A percentile compares a stretch with the other conserved stretches of the same genome.
These are phyloP conservation scores for Astyanax mexicanus DNA, from an alignment of 2,797 vertebrate species.

Conservation along the genomic window DNA sequence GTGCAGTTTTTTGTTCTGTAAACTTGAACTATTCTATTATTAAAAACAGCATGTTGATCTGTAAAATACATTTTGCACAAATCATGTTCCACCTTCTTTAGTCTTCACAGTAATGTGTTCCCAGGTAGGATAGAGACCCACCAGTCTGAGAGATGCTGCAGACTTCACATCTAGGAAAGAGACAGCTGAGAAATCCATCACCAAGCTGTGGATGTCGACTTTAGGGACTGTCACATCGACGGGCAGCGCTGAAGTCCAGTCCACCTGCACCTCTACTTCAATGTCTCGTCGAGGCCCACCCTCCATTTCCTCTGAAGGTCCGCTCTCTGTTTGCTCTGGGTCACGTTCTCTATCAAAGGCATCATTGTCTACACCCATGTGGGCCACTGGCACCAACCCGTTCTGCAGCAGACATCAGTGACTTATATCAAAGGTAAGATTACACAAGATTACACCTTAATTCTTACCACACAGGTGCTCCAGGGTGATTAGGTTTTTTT, in stretches of 20 bases:
- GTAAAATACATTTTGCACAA: too few species aligned
- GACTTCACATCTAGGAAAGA: conserved; percentile 87
- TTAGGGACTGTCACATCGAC: conserved; percentile 84
- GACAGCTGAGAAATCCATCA: conserved; percentile 85
- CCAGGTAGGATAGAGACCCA: conserved; percentile 58
- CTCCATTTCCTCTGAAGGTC: conserved; percentile 73
- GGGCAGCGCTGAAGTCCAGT: conserved; percentile 86
- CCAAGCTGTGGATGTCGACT: conserved; percentile 84
- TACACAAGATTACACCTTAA: conserved; percentile 11
- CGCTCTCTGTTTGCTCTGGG: conserved; percentile 64
- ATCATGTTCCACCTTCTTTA: too few species aligned
- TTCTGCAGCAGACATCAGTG: conserved; percentile 38
- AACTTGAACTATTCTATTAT: too few species aligned
- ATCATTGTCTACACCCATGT: conserved; percentile 73
- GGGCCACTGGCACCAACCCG: conserved; percentile 71
- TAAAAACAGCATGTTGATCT: too few species aligned
- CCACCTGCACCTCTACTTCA: conserved; percentile 79
- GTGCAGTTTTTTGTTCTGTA: too few species aligned
- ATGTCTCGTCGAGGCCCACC: not conserved
- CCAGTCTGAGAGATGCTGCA: conserved; percentile 81
- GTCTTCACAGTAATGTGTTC: too few species aligned
- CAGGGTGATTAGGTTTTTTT: not conserved
- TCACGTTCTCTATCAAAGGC: conserved; percentile 73
- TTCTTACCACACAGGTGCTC: not conserved
- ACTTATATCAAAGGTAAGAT: conserved; percentile 14